phyloP scores from a whole-genome alignment of 2,888 invertebrate species.

The Stenoptilia bipunctidactyla region DNA sequence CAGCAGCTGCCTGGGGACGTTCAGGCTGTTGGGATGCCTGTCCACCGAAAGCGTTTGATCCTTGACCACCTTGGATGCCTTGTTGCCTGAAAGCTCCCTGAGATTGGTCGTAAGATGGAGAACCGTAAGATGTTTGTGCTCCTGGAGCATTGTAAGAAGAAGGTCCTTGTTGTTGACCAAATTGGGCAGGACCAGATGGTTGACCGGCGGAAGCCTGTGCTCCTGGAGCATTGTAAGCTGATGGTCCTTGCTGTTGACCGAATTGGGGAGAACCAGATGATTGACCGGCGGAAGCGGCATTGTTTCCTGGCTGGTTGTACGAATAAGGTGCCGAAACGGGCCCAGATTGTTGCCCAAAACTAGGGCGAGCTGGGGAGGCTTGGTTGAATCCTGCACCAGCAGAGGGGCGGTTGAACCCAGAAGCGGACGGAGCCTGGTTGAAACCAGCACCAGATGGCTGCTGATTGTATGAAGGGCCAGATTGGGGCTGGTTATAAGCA shows the following conservation, averaged over 20 bases:
- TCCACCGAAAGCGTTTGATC: conserved; percentile 6
- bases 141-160: conserved; percentile 6
- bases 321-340: background rate
- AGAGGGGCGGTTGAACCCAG: conserved; percentile 5
- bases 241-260: conserved; percentile 15
- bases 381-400: conserved; percentile 7
- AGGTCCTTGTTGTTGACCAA: conserved; percentile 16
- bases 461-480: conserved; percentile 9
- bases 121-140: conserved; percentile 5
- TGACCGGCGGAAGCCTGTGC: background rate
- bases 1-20: conserved; percentile 44
- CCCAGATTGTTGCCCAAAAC: background rate
- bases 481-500: conserved; percentile 6
- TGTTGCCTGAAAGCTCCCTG: conserved; percentile 11
- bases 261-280: conserved; percentile 18
- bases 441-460: conserved; percentile 4
- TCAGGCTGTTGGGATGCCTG: conserved; percentile 31
- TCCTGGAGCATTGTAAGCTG: conserved; percentile 5
- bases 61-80: conserved; percentile 16
- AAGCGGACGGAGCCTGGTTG: conserved; percentile 2
- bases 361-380: background rate
- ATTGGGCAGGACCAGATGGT: conserved; percentile 17
- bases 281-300: conserved; percentile 1
- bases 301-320: background rate
- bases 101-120: background rate